These are phyloP conservation scores for Alosa alosa DNA, from an alignment of 2,113 vertebrate genomes.

Conservation along the genomic window DNA sequence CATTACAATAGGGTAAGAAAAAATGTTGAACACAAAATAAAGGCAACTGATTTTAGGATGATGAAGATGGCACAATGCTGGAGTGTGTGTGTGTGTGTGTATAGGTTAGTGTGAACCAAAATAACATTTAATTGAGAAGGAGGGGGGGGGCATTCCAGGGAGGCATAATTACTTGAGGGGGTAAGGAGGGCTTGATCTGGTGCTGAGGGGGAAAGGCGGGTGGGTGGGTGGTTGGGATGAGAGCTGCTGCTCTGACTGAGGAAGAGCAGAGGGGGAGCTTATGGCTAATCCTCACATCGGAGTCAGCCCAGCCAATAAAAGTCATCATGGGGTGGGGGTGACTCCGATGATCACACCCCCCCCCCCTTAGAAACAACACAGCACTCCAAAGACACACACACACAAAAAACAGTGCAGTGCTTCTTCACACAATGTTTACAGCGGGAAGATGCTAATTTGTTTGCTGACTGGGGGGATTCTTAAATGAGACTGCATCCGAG, in stretches of 20 bases:
- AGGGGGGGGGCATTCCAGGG: slow-evolving; percentile 12
- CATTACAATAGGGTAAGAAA: neutral
- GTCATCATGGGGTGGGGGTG: slow-evolving; percentile 16
- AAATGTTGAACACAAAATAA: neutral
- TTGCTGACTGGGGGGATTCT: neutral
- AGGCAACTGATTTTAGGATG: neutral
- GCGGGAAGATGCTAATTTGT: neutral
- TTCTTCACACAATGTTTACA: neutral
- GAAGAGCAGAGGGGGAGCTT: slow-evolving; percentile 4
- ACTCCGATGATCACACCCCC: neutral
- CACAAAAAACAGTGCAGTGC: neutral
- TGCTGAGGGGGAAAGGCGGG: neutral
- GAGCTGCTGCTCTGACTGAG: slow-evolving; percentile 5
- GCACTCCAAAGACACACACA: neutral
- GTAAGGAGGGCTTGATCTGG: slow-evolving; percentile 17
- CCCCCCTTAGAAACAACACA: neutral
- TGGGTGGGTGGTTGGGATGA: neutral
- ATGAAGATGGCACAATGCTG: neutral
- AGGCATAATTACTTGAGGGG: slow-evolving; percentile 39
- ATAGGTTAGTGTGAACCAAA: neutral
- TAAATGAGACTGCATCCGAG: neutral
- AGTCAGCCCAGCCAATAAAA: slow-evolving; percentile 44
- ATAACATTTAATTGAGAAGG: neutral
- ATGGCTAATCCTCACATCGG: slow-evolving; percentile 47
- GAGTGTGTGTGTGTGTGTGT: neutral